Percentiles rank a stretch among this genome's conserved stretches.
These are phyloP conservation scores for Bufo bufo DNA, from an alignment of 2,113 vertebrate genomes.

Conservation along the genomic window DNA sequence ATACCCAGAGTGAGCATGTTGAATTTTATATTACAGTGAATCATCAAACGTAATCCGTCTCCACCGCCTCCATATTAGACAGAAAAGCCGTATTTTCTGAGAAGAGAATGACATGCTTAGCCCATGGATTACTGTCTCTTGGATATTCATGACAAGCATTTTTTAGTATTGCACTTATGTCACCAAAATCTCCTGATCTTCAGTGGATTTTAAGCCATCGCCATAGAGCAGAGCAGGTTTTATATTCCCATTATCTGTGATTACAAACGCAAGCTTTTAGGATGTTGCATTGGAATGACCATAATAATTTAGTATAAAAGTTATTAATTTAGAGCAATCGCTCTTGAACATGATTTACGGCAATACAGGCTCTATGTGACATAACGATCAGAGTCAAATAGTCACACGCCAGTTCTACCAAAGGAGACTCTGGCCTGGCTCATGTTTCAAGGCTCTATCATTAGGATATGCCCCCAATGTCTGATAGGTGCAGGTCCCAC, in stretches of 20 bases:
- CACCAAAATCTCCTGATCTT: constrained; percentile 28
- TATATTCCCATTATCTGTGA: constrained; percentile 27
- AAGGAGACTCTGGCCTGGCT: no score
- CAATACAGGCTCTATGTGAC: not conserved
- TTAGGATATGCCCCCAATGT: no score
- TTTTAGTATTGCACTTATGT: not conserved
- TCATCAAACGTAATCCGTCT: constrained; percentile 34
- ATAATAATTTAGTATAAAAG: not conserved
- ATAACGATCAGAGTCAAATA: not conserved
- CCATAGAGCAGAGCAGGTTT: not conserved
- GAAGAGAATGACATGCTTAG: not conserved
- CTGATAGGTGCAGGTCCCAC: no score
- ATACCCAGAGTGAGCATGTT: not conserved
- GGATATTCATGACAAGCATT: constrained; percentile 9
- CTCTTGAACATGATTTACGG: not conserved
- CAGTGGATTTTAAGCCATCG: constrained; percentile 4
- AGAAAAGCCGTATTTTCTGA: not conserved
- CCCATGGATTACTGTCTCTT: constrained; percentile 16
- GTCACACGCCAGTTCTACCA: not conserved
- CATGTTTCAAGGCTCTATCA: no score
- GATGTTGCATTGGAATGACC: not conserved
- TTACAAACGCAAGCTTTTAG: constrained; percentile 1
- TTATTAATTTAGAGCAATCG: not conserved
- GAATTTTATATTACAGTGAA: not conserved
- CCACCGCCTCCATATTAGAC: constrained; percentile 14